Evolutionary conservation across 1,140 invertebrate species (phyloP).

Genomic region (Hyles vespertilio): DNA sequence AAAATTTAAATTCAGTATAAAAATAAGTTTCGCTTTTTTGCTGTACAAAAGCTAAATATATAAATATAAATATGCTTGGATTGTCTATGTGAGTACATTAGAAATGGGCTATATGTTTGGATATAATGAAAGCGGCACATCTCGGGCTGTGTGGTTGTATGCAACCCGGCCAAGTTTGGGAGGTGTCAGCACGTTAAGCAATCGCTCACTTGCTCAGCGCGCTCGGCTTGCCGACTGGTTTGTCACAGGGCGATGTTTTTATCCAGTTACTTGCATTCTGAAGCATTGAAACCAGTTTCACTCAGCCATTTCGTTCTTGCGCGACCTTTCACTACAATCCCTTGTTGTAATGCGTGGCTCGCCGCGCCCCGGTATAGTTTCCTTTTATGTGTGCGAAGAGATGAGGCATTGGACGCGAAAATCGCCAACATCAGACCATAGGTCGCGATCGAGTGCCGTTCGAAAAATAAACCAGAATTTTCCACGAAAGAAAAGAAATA

Average conservation of each 20-base stretch:
- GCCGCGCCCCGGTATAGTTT: constrained; percentile 22
- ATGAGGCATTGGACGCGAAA: constrained; percentile 31
- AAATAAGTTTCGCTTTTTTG: too few species aligned
- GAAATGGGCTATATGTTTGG: too few species aligned
- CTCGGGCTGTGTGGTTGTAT: background rate
- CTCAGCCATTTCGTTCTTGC: constrained; percentile 59
- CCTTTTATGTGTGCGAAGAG: constrained; percentile 24
- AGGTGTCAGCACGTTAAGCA: constrained; percentile 27
- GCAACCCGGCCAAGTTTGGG: constrained; percentile 18
- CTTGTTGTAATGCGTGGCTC: constrained; percentile 44
- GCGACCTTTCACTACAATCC: constrained; percentile 65
- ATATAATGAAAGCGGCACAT: too few species aligned
- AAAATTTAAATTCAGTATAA: too few species aligned
- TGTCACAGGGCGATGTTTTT: constrained; percentile 65
- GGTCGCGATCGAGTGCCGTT: constrained; percentile 6
- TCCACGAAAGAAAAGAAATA: constrained; percentile 30
- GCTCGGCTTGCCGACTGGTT: constrained; percentile 51
- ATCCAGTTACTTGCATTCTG: constrained; percentile 72
- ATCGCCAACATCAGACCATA: constrained; percentile 6
- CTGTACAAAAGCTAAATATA: too few species aligned
- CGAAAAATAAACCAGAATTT: constrained; percentile 15
- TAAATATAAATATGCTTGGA: too few species aligned
- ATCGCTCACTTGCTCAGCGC: constrained; percentile 25
- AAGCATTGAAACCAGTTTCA: constrained; percentile 69
- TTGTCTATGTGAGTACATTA: too few species aligned